Evolutionary conservation across 2,888 invertebrate genomes (phyloP).

Genomic region (Beris chalybata): DNA sequence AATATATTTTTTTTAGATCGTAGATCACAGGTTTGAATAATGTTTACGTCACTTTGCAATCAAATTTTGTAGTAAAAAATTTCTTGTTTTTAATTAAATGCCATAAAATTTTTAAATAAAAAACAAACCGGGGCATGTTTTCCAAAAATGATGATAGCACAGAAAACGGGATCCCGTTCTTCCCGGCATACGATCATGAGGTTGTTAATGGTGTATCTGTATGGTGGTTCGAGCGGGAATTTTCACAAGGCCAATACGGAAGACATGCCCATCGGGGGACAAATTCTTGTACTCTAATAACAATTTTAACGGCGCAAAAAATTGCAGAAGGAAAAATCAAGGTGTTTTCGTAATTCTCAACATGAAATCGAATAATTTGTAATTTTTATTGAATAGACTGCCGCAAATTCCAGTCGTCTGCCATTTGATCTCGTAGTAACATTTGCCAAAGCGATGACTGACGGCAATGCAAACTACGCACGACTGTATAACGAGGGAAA

Average conservation of each 20-base stretch:
- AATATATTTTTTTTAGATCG: no score
- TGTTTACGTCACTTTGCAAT: no score
- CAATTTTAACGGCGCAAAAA: conserved; percentile 60
- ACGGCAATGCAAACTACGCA: conserved; percentile 63
- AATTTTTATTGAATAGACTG: conserved; percentile 8
- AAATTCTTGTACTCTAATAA: conserved; percentile 66
- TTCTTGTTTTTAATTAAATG: not conserved
- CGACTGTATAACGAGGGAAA: conserved; percentile 54
- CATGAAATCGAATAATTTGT: conserved; percentile 6
- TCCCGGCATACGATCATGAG: conserved; percentile 41
- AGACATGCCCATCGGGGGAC: conserved; percentile 57
- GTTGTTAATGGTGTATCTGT: conserved; percentile 50
- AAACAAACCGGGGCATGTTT: conserved; percentile 14
- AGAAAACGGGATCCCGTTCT: conserved; percentile 19
- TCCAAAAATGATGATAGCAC: not conserved
- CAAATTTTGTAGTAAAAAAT: not conserved
- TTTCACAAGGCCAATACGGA: conserved; percentile 64
- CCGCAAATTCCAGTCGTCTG: conserved; percentile 39
- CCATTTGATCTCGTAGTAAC: conserved; percentile 56
- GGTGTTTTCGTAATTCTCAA: conserved; percentile 10
- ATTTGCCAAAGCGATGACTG: conserved; percentile 61
- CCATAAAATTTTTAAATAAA: not conserved
- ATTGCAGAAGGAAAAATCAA: conserved; percentile 47
- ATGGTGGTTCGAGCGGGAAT: conserved; percentile 63
- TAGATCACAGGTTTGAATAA: no score